Conservation (phyloP, 2,888 invertebrate species). For the Cryptocheilus praepositus region DNA sequence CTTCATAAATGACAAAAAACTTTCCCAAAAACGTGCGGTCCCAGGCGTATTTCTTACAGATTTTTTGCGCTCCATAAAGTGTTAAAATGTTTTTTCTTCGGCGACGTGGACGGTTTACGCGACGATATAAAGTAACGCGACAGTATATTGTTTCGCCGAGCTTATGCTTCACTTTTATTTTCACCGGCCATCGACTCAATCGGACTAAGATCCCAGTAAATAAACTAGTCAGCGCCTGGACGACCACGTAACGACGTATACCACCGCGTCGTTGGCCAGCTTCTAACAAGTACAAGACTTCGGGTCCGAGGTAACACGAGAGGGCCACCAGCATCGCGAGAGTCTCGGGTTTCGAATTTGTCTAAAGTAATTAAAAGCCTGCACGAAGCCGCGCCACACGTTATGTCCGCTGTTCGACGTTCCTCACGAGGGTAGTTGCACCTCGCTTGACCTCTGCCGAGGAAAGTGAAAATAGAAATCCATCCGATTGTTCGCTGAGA, state of each 20-base stretch:
- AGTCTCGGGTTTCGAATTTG: conserved; percentile 64
- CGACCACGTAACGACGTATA: conserved; percentile 41
- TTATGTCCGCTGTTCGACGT: conserved; percentile 39
- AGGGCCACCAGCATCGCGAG: conserved; percentile 61
- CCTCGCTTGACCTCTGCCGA: neutral
- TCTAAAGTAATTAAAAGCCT: conserved; percentile 63
- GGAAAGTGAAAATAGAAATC: too few relatives aligned
- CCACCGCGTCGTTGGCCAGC: conserved; percentile 31
- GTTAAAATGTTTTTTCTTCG: too few relatives aligned
- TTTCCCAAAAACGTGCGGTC: too few relatives aligned
- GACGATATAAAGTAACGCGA: too few relatives aligned
- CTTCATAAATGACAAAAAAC: too few relatives aligned
- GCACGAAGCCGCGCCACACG: conserved; percentile 35
- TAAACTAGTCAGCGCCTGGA: conserved; percentile 47
- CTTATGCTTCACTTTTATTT: conserved; percentile 42
- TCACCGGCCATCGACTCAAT: conserved; percentile 27
- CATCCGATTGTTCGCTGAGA: too few relatives aligned
- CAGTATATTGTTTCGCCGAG: neutral
- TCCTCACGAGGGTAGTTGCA: conserved; percentile 32
- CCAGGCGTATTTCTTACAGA: too few relatives aligned
- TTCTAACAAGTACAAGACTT: conserved; percentile 45
- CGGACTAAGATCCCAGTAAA: conserved; percentile 41
- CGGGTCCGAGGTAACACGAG: conserved; percentile 58
- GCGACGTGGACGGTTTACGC: too few relatives aligned
- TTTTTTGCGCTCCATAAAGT: too few relatives aligned